Evolutionary conservation across 1,140 invertebrate genomes (phyloP), one percentile per base, ranked within the genome.

Genomic region (Ephestia elutella): DNA sequence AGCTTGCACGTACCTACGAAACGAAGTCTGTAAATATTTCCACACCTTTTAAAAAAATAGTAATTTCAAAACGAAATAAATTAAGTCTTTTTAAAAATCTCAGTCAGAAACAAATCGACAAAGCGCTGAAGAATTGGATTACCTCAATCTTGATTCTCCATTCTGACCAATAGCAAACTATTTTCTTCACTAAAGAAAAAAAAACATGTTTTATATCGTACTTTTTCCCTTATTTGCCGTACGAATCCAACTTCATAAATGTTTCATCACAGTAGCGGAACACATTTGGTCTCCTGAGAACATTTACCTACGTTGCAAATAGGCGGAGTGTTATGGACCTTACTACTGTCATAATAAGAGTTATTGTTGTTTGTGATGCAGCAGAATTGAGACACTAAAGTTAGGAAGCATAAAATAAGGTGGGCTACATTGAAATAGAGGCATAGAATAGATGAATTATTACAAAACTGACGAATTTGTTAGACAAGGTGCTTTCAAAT

Each of bases 211-310:
- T 53, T 53, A 53, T 20, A 21, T 5, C 3, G 19, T 25, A 25
- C 20, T 25, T 25, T n/a, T 53, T 53, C 19, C 19, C 50, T 25
- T 53, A 53, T 53, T 53, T 53, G 50, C 28, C 50, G 13, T 25
- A 21, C 19, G 50, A 25, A 53, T 20, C 50, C 19, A 2, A 25
- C 25, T 48, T 57, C 56, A 57, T 57, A 57, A 57, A 57, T 57
- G 30, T 57, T 57, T 57, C 44, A 57, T 57, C 49, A 21, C 15
- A 30, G 19, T 11, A n/a, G 11, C 28, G 49, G 11, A 20, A 58
- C 56, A 58, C 56, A 58, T 30, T 58, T 18, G 11, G 25, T 48
- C 56, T 50, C 56, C 20, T 11, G 56, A 53, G 56, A 13, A 25
- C 56, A 21, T 58, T 58, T 58, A 58, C 49, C 25, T 30, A 18